Evolutionary conservation across 2,797 vertebrate species (phyloP), one percentile per base, ranked within the genome.

Genomic region (Gymnoscopelus microlampas): DNA sequence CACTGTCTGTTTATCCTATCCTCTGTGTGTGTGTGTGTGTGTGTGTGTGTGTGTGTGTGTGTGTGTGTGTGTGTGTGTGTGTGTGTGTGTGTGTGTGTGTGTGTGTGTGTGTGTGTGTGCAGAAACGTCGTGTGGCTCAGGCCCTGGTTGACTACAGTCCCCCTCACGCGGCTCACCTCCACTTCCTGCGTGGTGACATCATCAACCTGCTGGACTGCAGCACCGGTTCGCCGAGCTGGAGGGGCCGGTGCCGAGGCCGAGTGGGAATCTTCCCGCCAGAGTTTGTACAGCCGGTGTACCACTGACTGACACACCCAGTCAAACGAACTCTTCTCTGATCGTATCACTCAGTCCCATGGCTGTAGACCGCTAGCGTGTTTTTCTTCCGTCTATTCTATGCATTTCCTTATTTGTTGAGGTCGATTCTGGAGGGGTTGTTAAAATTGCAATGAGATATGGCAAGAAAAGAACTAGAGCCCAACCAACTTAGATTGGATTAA

Each of bases 171-270:
- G 76, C 93, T 2, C 94, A 95, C 83, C 91, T 98, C 73, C 93
- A 91, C 77, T 96, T 98, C 91, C 81, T 85, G 65, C 91, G 91
- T 0, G 95, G 95, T 0, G 96, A 97, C 78, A 81, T 96, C 88
- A 93, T 96, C 0, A 94, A 96, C 82, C 91, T 97, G 29, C 87
- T 97, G 77, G 95, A 94, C 78, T 92, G 87, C 60, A 44, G 39
- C 82, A 92, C 93, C 0, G 87, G 94, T 51, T 84, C 94, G 0
- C 76, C 88, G 80, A 94, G 92, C 93, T 97, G 96, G 96, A 94
- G 81, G 35, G 96, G 96, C 13, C 92, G 86, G 82, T 88, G 94
- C 24, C 89, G 84, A 0, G 94, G 94, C 5, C 89, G 90, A 0
- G 63, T 93, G 0, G 96, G 96, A 35, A 73, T 96, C 73, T 97